Evolutionary conservation across 2,113 vertebrate genomes (phyloP).

Genomic region (Oreochromis tanganicae): DNA sequence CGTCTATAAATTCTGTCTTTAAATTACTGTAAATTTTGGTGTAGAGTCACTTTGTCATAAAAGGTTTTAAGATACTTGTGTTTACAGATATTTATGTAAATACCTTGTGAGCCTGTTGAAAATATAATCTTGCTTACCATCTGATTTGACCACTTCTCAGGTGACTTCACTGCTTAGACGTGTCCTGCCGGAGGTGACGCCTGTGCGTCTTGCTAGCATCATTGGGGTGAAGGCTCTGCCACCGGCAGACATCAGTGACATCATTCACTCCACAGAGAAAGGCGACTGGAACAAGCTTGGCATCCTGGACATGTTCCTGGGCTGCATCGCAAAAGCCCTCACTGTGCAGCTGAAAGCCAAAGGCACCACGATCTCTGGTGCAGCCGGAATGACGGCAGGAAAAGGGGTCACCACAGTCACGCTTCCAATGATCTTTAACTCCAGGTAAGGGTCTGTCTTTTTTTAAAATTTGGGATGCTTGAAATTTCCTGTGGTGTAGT

Average conservation of each 20-base stretch:
- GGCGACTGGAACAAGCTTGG: conserved; percentile 97
- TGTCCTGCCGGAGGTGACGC: conserved; percentile 94
- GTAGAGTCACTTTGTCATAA: not conserved
- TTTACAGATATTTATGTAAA: not conserved
- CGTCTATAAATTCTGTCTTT: not conserved
- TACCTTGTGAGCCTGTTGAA: not conserved
- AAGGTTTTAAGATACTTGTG: not conserved
- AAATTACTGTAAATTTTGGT: not conserved
- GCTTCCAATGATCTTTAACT: conserved; percentile 98
- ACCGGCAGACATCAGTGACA: conserved; percentile 97
- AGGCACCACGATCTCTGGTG: conserved; percentile 91
- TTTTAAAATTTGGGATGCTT: not conserved
- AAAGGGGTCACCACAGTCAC: conserved; percentile 99
- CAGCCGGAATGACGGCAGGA: conserved; percentile 86
- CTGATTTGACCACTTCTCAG: conserved; percentile 53
- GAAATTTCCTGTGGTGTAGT: not conserved
- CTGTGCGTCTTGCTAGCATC: conserved; percentile 91
- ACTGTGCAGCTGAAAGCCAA: conserved; percentile 99
- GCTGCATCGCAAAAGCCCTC: conserved; percentile 97
- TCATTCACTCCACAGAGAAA: conserved; percentile 98
- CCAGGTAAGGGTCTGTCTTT: conserved; percentile 75
- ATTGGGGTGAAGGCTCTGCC: conserved; percentile 96
- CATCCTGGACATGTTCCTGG: conserved; percentile 98
- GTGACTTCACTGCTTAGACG: conserved; percentile 93
- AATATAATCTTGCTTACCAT: not conserved